Evolutionary conservation across 1,140 invertebrate species (phyloP), one percentile per base, ranked within the genome.

Genomic region (Conus betulinus): DNA sequence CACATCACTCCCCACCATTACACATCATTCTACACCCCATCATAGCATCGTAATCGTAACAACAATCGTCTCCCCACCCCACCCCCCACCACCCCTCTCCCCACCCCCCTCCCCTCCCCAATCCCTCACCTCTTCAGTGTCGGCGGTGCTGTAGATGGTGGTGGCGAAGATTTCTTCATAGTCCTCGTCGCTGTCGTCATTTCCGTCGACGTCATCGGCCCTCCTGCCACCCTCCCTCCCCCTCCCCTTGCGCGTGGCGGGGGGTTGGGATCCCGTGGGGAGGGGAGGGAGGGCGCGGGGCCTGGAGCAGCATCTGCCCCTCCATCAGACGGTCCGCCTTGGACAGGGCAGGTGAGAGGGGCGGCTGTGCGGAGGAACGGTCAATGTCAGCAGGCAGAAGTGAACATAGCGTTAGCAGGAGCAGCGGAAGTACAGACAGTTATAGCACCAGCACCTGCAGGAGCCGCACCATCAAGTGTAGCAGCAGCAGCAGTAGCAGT

Each of bases 91-190:
- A 20, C 60, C 60, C 10, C 60, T 2, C 15, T 7, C 8, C 71
- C 3, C 23, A 1, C 3, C 71, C 8, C 23, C 71, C 6, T 4
- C 20, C 71, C 11, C 1, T 1, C 60, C 60, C 17, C 60, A 79
- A 13, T 13, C 39, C 4, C 60, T 74, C 8, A 88, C 87, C 78
- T 88, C 51, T 11, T 88, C 78, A 60, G n/a, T 63, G 7, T 60
- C 55, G 20, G 23, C 78, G 63, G 71, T 89, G 39, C 87, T 89
- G 88, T 87, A 90, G 1, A 91, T 87, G 74, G 87, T 88, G 52
- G 87, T 83, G n/a, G 90, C 76, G 84, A 91, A 89, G 51, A 90
- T 87, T 78, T 91, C 90, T 25, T 90, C 88, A 17, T 89, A 87
- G 1, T 55, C 53, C 5, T 82, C 78, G 6, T 83, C 60, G 25